A percentile compares a stretch with the other conserved stretches of the same genome.
phyloP scores from a whole-genome alignment of 2,113 vertebrate genomes.

The Theristicus caerulescens region DNA sequence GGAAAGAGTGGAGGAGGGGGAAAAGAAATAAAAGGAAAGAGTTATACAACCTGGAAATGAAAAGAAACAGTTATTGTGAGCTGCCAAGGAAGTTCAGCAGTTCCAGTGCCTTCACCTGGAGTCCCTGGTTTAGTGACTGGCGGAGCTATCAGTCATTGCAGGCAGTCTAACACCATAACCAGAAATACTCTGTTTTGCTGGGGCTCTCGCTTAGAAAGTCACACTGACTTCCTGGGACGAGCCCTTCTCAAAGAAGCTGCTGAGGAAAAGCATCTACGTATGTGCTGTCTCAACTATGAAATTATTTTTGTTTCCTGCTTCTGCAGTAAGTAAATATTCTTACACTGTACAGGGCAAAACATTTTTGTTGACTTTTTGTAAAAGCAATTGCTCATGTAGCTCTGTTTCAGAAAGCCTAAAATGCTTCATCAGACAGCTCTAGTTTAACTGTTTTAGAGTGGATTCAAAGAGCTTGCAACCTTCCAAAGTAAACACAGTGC shows the following conservation, averaged over 20 bases:
- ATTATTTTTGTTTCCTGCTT: background rate
- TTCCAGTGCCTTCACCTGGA: background rate
- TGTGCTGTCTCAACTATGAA: background rate
- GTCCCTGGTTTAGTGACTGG: background rate
- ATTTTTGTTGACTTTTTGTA: background rate
- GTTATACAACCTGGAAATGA: background rate
- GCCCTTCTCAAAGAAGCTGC: background rate
- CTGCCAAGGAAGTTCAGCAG: background rate
- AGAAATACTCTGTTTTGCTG: background rate
- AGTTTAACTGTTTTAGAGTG: conserved; percentile 21
- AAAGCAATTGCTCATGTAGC: conserved; percentile 11
- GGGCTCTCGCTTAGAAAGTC: background rate
- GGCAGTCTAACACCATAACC: rapidly evolving
- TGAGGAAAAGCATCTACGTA: background rate
- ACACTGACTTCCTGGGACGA: background rate
- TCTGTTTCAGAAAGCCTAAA: conserved; percentile 32
- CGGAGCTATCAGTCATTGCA: background rate
- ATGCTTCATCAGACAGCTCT: background rate
- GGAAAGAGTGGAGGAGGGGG: background rate
- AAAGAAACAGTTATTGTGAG: background rate
- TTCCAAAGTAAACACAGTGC: conserved; percentile 13
- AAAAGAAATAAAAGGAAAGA: background rate
- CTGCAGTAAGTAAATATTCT: conserved; percentile 1
- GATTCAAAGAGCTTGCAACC: conserved; percentile 20
- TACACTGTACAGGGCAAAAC: background rate